Evolutionary conservation across 2,113 vertebrate species (phyloP).

Genomic region (Ictalurus punctatus): DNA sequence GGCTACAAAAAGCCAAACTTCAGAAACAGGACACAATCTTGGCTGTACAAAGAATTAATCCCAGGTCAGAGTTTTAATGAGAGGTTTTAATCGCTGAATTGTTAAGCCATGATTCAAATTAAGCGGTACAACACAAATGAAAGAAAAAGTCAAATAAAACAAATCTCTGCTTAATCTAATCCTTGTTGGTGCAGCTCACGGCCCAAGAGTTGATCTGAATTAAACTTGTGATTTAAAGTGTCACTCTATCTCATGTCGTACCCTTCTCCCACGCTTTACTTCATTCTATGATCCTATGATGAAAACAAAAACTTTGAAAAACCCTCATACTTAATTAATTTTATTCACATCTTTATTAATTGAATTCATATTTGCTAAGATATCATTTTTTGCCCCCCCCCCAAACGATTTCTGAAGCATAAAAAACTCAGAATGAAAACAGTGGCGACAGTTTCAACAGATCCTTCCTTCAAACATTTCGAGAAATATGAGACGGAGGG

Average conservation of each 20-base stretch:
- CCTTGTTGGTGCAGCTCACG: neutral
- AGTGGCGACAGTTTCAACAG: slow-evolving; percentile 35
- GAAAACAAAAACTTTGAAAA: neutral
- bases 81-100: neutral
- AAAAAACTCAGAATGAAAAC: slow-evolving; percentile 56
- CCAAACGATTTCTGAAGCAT: slow-evolving; percentile 57
- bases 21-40: neutral
- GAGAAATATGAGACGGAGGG: slow-evolving; percentile 47
- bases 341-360: slow-evolving; percentile 61
- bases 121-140: neutral
- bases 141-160: neutral
- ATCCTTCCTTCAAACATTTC: slow-evolving; percentile 50
- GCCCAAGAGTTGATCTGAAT: neutral
- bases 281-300: neutral
- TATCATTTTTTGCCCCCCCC: slow-evolving; percentile 51
- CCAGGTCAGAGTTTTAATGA: neutral
- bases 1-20: neutral
- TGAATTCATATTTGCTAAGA: slow-evolving; percentile 60
- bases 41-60: neutral
- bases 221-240: neutral
- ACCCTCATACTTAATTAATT: neutral
- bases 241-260: neutral
- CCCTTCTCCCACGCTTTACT: neutral
- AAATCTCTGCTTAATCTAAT: neutral
- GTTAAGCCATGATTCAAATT: neutral